A percentile compares a stretch with the other conserved stretches of the same genome.
phyloP scores from a whole-genome alignment of 2,797 vertebrate species.

The Pseudotriccus pelzelni region DNA sequence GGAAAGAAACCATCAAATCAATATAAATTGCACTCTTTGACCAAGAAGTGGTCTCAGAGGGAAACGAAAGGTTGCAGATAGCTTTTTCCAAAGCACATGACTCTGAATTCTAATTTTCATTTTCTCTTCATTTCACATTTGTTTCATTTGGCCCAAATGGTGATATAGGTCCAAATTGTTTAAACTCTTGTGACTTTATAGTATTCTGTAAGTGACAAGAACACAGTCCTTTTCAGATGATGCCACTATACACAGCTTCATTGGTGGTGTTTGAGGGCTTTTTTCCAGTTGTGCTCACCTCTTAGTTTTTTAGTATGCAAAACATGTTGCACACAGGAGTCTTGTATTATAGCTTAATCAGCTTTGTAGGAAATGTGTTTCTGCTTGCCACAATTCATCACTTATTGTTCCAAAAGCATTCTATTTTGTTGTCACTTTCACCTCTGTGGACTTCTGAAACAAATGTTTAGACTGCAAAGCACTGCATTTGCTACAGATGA shows the following conservation, averaged over 20 bases:
- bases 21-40: background rate
- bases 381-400: background rate
- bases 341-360: background rate
- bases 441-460: background rate
- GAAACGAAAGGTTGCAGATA: background rate
- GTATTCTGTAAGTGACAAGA: background rate
- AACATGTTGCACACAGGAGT: background rate
- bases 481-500: background rate
- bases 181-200: background rate
- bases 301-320: background rate
- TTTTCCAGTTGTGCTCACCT: background rate
- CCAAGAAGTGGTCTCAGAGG: background rate
- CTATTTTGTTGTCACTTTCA: background rate
- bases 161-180: background rate
- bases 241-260: background rate
- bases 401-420: background rate
- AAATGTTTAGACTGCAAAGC: background rate
- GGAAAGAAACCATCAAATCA: background rate
- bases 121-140: background rate
- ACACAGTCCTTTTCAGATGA: background rate
- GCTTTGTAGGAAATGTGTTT: background rate
- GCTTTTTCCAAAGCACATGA: background rate
- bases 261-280: fast-evolving
- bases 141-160: background rate
- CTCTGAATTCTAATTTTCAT: background rate